phyloP scores from a whole-genome alignment of 2,113 vertebrate genomes.

The Sapajus apella region DNA sequence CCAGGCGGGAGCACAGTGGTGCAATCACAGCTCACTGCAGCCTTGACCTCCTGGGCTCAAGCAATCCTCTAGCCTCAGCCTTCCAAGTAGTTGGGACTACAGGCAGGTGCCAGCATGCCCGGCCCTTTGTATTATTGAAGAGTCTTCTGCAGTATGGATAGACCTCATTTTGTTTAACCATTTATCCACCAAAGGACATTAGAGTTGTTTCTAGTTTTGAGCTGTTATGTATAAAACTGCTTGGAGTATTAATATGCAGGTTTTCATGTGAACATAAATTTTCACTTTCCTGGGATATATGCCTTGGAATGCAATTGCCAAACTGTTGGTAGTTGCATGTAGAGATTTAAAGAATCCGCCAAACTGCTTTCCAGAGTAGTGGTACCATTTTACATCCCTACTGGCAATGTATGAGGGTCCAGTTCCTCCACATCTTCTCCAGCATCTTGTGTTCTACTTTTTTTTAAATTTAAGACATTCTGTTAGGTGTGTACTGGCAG shows the following conservation, averaged over 20 bases:
- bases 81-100: not conserved
- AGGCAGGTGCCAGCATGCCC: not conserved
- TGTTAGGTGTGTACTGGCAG: not conserved
- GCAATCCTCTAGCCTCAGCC: not conserved
- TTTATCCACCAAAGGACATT: not conserved
- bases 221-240: not conserved
- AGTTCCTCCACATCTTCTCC: not conserved
- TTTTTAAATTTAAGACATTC: not conserved
- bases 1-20: not conserved
- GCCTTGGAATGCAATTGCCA: not conserved
- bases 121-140: not conserved
- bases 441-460: not conserved
- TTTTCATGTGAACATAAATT: not conserved
- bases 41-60: not conserved
- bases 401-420: not conserved
- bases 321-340: not conserved
- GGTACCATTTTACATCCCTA: not conserved
- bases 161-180: not conserved
- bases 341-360: not conserved
- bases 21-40: not conserved
- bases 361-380: not conserved
- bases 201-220: not conserved
- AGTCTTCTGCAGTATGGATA: not conserved
- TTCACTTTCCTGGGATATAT: slow-evolving; percentile 9
- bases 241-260: not conserved